These are phyloP conservation scores for Amphiprion ocellaris DNA, from an alignment of 2,113 vertebrate genomes.

Conservation along the genomic window DNA sequence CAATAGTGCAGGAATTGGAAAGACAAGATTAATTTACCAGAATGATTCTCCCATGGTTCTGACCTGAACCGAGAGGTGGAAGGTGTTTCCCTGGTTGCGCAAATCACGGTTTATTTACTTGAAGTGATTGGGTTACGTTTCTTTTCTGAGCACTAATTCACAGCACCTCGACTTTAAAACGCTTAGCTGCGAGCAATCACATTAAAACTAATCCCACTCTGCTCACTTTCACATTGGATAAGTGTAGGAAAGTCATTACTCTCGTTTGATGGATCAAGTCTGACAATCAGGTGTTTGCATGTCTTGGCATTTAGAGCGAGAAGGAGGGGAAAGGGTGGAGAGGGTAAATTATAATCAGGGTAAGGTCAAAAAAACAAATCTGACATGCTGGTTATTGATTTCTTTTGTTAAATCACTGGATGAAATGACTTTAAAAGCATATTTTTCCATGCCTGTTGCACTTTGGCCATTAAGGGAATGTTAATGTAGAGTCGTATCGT, in stretches of 20 bases:
- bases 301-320: no score
- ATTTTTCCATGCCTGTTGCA: neutral
- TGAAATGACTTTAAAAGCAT: constrained; percentile 13
- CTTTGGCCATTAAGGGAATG: neutral
- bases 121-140: neutral
- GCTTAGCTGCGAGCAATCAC: neutral
- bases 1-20: constrained; percentile 45
- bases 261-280: neutral
- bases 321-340: no score
- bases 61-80: constrained; percentile 1
- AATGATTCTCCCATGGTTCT: constrained; percentile 28
- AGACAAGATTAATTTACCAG: constrained; percentile 61
- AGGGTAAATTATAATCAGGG: no score
- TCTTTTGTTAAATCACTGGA: constrained; percentile 18
- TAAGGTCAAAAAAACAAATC: constrained; percentile 13
- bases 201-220: neutral
- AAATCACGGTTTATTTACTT: constrained; percentile 14
- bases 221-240: neutral
- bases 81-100: no score
- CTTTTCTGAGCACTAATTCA: neutral
- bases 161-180: neutral
- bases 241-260: neutral
- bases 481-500: neutral
- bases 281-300: no score
- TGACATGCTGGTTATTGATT: constrained; percentile 31